A percentile compares a stretch with the other conserved stretches of the same genome.
phyloP scores from a whole-genome alignment of 2,113 vertebrate species.

The Corythornis cristatus region DNA sequence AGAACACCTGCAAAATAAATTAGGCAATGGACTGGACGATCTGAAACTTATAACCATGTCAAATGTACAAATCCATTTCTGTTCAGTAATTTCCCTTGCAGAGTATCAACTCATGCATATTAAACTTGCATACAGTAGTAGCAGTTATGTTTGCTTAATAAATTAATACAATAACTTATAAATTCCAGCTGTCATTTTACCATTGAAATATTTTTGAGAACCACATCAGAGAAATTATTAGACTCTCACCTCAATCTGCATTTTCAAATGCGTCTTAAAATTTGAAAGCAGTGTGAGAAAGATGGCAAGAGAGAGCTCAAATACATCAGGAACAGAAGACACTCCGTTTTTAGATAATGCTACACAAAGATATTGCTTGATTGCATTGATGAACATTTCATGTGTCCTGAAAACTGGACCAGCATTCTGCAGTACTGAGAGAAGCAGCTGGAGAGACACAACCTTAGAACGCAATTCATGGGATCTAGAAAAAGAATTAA shows the following conservation, averaged over 20 bases:
- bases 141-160: neutral
- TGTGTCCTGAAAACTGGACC: slow-evolving; percentile 94
- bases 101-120: neutral
- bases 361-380: slow-evolving; percentile 98
- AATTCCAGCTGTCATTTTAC: neutral
- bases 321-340: slow-evolving; percentile 96
- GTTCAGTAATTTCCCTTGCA: neutral
- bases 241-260: slow-evolving; percentile 94
- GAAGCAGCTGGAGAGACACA: slow-evolving; percentile 93
- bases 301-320: slow-evolving; percentile 97
- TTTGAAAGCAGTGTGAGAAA: slow-evolving; percentile 96
- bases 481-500: slow-evolving; percentile 77
- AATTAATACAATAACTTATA: neutral
- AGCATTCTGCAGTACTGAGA: slow-evolving; percentile 93
- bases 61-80: neutral
- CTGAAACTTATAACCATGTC: neutral
- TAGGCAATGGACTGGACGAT: neutral
- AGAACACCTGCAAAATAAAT: slow-evolving; percentile 87
- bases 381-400: slow-evolving; percentile 98
- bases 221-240: neutral
- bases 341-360: slow-evolving; percentile 96
- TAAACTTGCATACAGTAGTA: neutral
- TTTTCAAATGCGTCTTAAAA: slow-evolving; percentile 97
- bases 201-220: neutral
- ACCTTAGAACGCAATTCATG: slow-evolving; percentile 96